phyloP scores from a whole-genome alignment of 1,140 invertebrate genomes.

The Nixonia krombeini region DNA sequence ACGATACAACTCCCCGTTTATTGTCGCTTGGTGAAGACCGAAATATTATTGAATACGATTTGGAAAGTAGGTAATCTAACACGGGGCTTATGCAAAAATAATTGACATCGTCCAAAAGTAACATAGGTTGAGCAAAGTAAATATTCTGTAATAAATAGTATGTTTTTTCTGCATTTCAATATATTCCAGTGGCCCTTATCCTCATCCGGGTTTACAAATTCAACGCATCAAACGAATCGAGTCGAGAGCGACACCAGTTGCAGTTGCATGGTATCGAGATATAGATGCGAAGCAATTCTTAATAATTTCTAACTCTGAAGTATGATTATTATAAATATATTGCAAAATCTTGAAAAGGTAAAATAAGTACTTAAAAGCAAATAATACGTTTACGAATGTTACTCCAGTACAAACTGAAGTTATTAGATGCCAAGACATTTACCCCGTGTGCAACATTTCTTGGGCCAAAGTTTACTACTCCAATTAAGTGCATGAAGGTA shows the following conservation, averaged over 20 bases:
- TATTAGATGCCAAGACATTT: slow-evolving; percentile 76
- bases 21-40: slow-evolving; percentile 75
- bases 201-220: slow-evolving; percentile 56
- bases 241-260: slow-evolving; percentile 75
- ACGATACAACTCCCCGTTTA: slow-evolving; percentile 64
- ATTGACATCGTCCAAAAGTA: background rate
- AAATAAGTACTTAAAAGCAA: too few species aligned
- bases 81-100: slow-evolving; percentile 43
- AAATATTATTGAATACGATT: slow-evolving; percentile 80
- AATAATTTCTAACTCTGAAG: slow-evolving; percentile 71
- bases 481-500: slow-evolving; percentile 74
- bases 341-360: too few species aligned
- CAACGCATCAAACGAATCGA: slow-evolving; percentile 73
- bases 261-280: slow-evolving; percentile 65
- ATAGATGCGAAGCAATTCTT: slow-evolving; percentile 52
- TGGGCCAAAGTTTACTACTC: slow-evolving; percentile 77
- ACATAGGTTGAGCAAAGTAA: too few species aligned
- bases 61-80: slow-evolving; percentile 71
- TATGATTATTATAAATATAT: too few species aligned
- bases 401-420: slow-evolving; percentile 78
- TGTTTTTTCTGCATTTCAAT: too few species aligned
- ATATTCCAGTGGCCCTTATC: slow-evolving; percentile 58
- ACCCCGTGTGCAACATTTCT: slow-evolving; percentile 76
- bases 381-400: too few species aligned
- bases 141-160: too few species aligned